Base-by-base conservation (phyloP, 2,888 invertebrate species). In the Vanessa cardui region DNA sequence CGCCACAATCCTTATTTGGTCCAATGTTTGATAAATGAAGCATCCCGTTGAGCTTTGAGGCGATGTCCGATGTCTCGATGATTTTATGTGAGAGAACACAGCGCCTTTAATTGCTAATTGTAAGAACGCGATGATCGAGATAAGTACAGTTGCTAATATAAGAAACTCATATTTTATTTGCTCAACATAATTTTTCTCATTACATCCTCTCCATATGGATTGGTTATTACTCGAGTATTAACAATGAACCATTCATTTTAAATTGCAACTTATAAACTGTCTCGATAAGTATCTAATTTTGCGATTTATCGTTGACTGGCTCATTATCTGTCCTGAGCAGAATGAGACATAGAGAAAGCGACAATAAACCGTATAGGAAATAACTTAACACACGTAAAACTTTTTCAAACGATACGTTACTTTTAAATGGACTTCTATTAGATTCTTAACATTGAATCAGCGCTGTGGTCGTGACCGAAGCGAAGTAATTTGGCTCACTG, bases 1-100 rank as follows among this genome's bases (percentile, higher is more conserved):
- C 87, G 87, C 80, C 88, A 82, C 73, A 69, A 68, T 69, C 89
- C 89, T 71, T 88, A 80, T 86, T 83, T 62, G 85, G 87, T 61
- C 21, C 49, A 50, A 69, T 72, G 76, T 83, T 84, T 87, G 86
- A 88, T 83, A 77, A 73, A 79, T 80, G 68, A 18, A 69, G 50
- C 46, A 56, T 71, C 59, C 56, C 60, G 64, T 64, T 68, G 50
- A 56, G 50, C 58, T 62, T 62, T 54, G 47, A 58, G 46, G 39
- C 61, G 45, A 59, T 45, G 56, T 66, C 60, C 33, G 6, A 18
- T 18, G 52, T 21, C 49, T 45, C 54, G 46, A 47, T 54, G 60
- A 58, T 58, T 26, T 62, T 69, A 61, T 61, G 50, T 62, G 65
- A 66, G 66, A 62, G 45, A 50, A 64, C 56, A 62, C 59, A 54